Evolutionary conservation across 64 coral and sea anemone species (phyloP), one percentile per base, ranked within the genome.

Genomic region (Stichodactyla helianthus): DNA sequence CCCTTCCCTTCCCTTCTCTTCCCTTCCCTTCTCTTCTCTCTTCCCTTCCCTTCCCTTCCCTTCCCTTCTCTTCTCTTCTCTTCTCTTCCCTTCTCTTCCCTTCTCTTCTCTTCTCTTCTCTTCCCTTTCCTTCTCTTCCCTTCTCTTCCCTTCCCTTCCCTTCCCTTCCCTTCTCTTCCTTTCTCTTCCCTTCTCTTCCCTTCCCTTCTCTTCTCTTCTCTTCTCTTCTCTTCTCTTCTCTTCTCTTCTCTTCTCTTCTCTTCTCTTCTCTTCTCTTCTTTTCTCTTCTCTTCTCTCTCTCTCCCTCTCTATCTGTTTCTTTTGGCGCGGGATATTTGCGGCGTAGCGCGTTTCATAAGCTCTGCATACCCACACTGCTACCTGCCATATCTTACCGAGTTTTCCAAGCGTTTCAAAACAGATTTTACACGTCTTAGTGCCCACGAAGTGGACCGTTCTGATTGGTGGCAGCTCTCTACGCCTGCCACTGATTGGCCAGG

Each of bases 61-160:
- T 90, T 54, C 82, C 65, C 88, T 90, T 65, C 65, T 77, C 27
- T 55, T 82, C 5, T 59, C 61, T 9, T 64, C 77, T 76, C 62
- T 90, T 90, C 25, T 5, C 52, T 74, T 71, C 15, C 23, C 85
- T 22, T 74, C 22, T 28, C 63, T 65, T 74, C 52, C 76, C 62
- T 55, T 57, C 52, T 79, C 28, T 55, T 77, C 83, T 18, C 83
- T 27, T 71, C 71, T 71, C 59, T 71, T 71, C 62, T n/a, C 62
- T n/a, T 65, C 4, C 16, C 16, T 62, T 17, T 62, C 59, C 20
- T 55, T 82, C 1, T 77, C 52, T 9, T n/a, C n/a, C n/a, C n/a
- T n/a, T 14, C 15, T 62, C 15, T 17, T 62, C 15, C 15, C 16
- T 63, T 63, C 16, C 16, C 5, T 18, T 63, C 16, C 16, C 16